These are phyloP conservation scores for Ophioderma brevispina DNA, from an alignment of 35 echinoderm and acorn worm genomes.

Conservation along the genomic window DNA sequence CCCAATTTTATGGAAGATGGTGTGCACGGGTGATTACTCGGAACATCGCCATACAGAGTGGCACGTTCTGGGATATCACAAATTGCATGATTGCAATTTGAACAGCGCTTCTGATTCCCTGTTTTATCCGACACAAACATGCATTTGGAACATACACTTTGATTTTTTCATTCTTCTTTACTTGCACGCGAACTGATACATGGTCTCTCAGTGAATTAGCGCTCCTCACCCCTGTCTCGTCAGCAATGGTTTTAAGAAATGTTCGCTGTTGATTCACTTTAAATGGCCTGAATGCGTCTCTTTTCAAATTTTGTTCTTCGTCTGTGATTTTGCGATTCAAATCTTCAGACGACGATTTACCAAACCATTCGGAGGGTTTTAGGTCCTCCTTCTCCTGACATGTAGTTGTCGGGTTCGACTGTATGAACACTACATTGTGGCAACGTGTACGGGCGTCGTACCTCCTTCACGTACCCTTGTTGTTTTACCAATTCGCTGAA, in stretches of 20 bases:
- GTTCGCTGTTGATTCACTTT: not conserved
- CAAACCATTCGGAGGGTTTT: not conserved
- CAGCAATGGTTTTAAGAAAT: not conserved
- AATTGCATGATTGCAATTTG: not conserved
- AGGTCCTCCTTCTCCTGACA: not conserved
- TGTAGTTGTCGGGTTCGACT: not conserved
- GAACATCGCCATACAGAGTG: not conserved
- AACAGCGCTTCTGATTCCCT: not conserved
- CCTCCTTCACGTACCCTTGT: not conserved
- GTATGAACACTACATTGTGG: not conserved
- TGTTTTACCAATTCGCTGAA: not conserved
- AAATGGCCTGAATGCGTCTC: not conserved
- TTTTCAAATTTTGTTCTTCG: not conserved
- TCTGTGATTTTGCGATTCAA: not conserved
- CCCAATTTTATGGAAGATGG: not conserved
- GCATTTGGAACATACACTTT: not conserved
- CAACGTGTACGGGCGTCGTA: not conserved
- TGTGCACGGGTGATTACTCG: not conserved
- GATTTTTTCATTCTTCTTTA: not conserved
- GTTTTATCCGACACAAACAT: not conserved
- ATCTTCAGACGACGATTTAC: too few species aligned
- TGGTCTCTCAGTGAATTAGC: not conserved
- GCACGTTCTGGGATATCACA: not conserved
- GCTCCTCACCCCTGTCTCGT: not conserved
- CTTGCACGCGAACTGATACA: not conserved